Evolutionary conservation across 2,113 vertebrate genomes (phyloP).

Genomic region (Forbesichthys papilliferus): DNA sequence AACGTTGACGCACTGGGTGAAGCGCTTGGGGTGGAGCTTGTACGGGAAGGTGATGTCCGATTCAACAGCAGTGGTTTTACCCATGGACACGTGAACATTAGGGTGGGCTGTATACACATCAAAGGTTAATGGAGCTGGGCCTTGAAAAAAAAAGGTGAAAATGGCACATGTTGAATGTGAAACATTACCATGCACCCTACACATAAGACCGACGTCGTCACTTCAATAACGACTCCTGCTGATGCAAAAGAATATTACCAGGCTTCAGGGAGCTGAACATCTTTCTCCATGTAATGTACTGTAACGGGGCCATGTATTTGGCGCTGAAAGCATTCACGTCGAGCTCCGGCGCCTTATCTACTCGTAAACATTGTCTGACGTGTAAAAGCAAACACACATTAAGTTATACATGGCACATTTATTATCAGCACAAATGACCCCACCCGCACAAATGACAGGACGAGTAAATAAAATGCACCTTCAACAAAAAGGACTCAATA

Average conservation of each 20-base stretch:
- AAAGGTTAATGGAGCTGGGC: slow-evolving; percentile 78
- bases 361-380: slow-evolving; percentile 42
- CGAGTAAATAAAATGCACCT: slow-evolving; percentile 4
- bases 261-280: slow-evolving; percentile 79
- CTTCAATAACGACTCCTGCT: slow-evolving; percentile 17
- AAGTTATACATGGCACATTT: neutral
- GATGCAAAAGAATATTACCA: slow-evolving; percentile 66
- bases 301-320: slow-evolving; percentile 77
- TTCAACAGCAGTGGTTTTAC: slow-evolving; percentile 79
- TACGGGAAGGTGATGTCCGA: slow-evolving; percentile 26
- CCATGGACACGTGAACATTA: slow-evolving; percentile 77
- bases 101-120: slow-evolving; percentile 83
- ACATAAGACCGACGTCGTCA: neutral
- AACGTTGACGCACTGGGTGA: slow-evolving; percentile 83
- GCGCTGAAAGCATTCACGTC: slow-evolving; percentile 66
- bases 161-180: slow-evolving; percentile 18
- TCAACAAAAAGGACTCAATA: slow-evolving; percentile 10
- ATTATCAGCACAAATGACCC: slow-evolving; percentile 9
- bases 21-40: slow-evolving; percentile 69
- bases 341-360: slow-evolving; percentile 59
- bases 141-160: slow-evolving; percentile 51
- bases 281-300: slow-evolving; percentile 83
- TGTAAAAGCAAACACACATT: slow-evolving; percentile 3
- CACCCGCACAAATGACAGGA: slow-evolving; percentile 1
- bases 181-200: neutral